Conservation (phyloP, 2,888 invertebrate genomes). For the Tricholauxania praeusta region DNA sequence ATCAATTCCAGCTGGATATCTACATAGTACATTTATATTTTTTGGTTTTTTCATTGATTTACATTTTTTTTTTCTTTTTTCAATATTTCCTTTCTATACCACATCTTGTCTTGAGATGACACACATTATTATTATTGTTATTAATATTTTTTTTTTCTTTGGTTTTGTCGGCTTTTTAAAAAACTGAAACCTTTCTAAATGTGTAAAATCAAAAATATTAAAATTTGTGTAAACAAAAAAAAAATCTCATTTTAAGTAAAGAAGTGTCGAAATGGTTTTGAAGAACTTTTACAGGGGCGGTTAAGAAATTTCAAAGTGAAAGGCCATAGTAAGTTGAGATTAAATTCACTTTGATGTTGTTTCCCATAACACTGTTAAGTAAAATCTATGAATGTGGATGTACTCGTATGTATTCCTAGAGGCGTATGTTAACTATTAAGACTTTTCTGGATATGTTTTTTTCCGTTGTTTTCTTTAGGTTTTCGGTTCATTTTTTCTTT, state of each 20-base stretch:
- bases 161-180: slow-evolving; percentile 13
- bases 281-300: too few species aligned
- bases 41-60: slow-evolving; percentile 7
- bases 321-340: too few species aligned
- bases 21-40: neutral
- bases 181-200: slow-evolving; percentile 37
- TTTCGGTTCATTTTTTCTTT: too few species aligned
- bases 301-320: too few species aligned
- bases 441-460: too few species aligned
- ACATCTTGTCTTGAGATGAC: slow-evolving; percentile 13
- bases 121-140: neutral
- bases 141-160: too few species aligned
- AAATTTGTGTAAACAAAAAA: slow-evolving; percentile 37
- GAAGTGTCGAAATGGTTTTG: neutral
- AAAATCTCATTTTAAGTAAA: neutral
- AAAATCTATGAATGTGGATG: too few species aligned
- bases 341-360: too few species aligned
- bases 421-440: too few species aligned
- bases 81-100: neutral
- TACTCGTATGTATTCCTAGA: too few species aligned
- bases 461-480: too few species aligned
- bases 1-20: neutral
- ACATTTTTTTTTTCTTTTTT: neutral
- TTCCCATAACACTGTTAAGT: too few species aligned
- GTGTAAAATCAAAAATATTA: slow-evolving; percentile 41